Base-by-base conservation (phyloP, 1,140 invertebrate species). In the Formica selysi region DNA sequence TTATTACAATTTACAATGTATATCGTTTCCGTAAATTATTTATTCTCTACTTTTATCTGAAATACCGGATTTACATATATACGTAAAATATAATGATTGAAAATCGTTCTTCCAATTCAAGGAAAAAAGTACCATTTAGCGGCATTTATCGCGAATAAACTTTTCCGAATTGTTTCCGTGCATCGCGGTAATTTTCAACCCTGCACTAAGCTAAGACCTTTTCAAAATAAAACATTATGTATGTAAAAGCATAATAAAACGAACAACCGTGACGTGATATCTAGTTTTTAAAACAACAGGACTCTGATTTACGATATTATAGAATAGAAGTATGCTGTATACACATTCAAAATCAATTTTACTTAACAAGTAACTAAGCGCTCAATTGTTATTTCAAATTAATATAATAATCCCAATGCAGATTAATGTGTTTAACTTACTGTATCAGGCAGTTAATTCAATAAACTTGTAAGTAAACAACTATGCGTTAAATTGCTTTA, bases 161-260 rank as follows among this genome's bases (percentile, higher is more conserved):
- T 84, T 84, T 86, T 86, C 57, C 48, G 32, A 44, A 54, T 48
- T 71, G 32, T 81, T 78, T 32, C 65, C 87, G 85, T 90, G 87
- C 61, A 2, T 26, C 13, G 10, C 51, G 22, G 38, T 74, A 67
- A 68, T 89, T 87, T 62, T 54, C 44, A 10, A 16, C 22, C 3
- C 38, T 57, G 44, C 48, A 71, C 57, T 87, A 88, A 71, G 38
- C 74, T 76, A 64, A 64, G 57, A 62, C 8, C 1, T 41, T 59
- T 85, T 74, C 68, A 51, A 76, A 86, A 85, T 41, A 36, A 22
- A 67, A 61, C 73, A 61, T 79, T 89, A 79, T 85, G 67, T 89
- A 79, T 79, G 61, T 61, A 67, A 57, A 67, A 70, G 22, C 2
- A 36, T 38, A 65, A 76, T 57, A 29, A 51, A 85, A 76, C 62